Conservation (phyloP, 2,113 vertebrate genomes). For the Bothrops jararaca region DNA sequence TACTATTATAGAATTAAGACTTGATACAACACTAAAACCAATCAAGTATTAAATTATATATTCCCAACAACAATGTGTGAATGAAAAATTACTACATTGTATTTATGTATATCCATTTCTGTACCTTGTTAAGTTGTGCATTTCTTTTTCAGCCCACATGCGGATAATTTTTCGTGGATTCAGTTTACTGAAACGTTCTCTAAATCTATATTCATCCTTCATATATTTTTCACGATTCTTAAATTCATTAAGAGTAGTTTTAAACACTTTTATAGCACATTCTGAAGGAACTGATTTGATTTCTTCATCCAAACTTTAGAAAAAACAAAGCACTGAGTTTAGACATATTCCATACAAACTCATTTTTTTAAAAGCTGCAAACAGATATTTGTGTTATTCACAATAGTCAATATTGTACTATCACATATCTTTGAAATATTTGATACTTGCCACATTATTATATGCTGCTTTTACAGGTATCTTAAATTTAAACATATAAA, state of each 20-base stretch:
- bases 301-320: slow-evolving; percentile 71
- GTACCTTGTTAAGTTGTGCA: slow-evolving; percentile 94
- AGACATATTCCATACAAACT: not conserved
- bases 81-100: not conserved
- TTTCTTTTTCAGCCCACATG: slow-evolving; percentile 99
- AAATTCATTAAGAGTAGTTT: slow-evolving; percentile 98
- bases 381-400: not conserved
- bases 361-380: not conserved
- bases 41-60: not conserved
- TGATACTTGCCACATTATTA: not conserved
- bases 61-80: not conserved
- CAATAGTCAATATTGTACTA: not conserved
- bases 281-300: slow-evolving; percentile 82
- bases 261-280: slow-evolving; percentile 96
- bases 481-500: not conserved
- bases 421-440: not conserved
- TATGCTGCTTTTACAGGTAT: not conserved
- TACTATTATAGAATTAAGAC: not conserved
- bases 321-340: not conserved
- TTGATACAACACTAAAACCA: not conserved
- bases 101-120: slow-evolving; percentile 1
- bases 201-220: slow-evolving; percentile 98
- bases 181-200: slow-evolving; percentile 93
- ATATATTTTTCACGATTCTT: slow-evolving; percentile 97
- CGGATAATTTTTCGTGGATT: slow-evolving; percentile 95